These are phyloP conservation scores for Piscicola geometra DNA, from an alignment of 2,888 invertebrate genomes.

Conservation along the genomic window DNA sequence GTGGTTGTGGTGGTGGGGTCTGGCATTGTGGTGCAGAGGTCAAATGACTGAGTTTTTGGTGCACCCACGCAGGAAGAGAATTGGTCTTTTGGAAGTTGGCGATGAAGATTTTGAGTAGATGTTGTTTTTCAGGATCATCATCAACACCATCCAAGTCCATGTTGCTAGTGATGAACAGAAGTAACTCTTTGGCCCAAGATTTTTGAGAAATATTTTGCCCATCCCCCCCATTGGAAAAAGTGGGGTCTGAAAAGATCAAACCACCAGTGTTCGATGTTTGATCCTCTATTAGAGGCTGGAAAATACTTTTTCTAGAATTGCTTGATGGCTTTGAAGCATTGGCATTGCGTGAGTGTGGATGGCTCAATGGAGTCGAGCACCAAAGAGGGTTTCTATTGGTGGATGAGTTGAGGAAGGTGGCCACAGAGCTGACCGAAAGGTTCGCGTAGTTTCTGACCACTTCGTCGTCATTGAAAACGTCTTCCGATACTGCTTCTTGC, in stretches of 20 bases:
- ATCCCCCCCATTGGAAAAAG: no score
- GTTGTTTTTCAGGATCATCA: neutral
- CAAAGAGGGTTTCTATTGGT: neutral
- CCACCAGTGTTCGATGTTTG: neutral
- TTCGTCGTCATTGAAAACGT: no score
- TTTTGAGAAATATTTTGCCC: no score
- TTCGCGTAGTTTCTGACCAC: neutral
- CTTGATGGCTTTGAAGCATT: neutral
- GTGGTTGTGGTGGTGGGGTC: no score
- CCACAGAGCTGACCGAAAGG: neutral
- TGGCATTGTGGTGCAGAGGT: no score
- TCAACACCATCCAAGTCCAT: neutral
- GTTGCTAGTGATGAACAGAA: neutral
- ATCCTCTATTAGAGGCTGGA: neutral
- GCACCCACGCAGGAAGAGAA: neutral
- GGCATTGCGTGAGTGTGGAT: neutral
- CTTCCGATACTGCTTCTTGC: no score
- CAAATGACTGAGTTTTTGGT: neutral
- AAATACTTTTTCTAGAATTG: neutral
- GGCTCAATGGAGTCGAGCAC: neutral
- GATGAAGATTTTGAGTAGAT: neutral
- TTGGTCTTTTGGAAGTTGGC: neutral
- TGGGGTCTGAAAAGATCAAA: neutral
- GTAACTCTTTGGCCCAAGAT: conserved; percentile 11
- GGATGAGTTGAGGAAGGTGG: neutral